Percentiles rank a stretch among this genome's conserved stretches.
Evolutionary conservation across 2,113 vertebrate species (phyloP).

Genomic region (Thalassarche chlororhynchos): DNA sequence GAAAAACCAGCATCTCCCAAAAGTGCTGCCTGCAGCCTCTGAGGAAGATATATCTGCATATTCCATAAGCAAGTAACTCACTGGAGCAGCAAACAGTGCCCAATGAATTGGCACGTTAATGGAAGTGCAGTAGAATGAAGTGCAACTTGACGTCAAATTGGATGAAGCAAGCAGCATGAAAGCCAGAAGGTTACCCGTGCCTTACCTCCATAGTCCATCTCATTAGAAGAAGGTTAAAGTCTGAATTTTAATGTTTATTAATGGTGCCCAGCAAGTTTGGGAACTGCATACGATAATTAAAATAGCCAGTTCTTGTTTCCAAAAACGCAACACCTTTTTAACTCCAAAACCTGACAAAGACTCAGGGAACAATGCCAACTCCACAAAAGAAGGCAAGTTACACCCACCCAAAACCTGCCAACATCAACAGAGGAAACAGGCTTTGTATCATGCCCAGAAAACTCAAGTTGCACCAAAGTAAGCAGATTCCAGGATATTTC

Average conservation of each 20-base stretch:
- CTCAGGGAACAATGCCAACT: background rate
- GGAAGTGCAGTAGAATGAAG: background rate
- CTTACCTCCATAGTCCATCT: background rate
- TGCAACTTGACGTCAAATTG: background rate
- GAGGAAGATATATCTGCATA: background rate
- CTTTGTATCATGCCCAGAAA: constrained; percentile 2
- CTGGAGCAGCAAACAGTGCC: background rate
- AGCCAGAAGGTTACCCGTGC: background rate
- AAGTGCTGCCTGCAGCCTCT: background rate
- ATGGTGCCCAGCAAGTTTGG: background rate
- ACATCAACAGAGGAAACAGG: background rate
- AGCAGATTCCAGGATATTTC: background rate
- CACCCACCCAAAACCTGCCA: constrained; percentile 31
- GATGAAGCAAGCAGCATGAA: background rate
- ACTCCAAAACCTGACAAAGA: background rate
- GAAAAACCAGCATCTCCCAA: background rate
- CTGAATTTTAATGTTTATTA: background rate
- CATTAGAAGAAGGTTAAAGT: background rate
- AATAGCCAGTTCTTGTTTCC: background rate
- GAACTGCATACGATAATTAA: background rate
- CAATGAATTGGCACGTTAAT: background rate
- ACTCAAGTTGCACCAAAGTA: background rate
- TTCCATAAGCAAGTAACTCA: background rate
- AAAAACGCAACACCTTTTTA: background rate
- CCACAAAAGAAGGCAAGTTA: background rate